Evolutionary conservation across 2,797 vertebrate species (phyloP), one percentile per base, ranked within the genome.

Genomic region (Notolepis coatsorum): DNA sequence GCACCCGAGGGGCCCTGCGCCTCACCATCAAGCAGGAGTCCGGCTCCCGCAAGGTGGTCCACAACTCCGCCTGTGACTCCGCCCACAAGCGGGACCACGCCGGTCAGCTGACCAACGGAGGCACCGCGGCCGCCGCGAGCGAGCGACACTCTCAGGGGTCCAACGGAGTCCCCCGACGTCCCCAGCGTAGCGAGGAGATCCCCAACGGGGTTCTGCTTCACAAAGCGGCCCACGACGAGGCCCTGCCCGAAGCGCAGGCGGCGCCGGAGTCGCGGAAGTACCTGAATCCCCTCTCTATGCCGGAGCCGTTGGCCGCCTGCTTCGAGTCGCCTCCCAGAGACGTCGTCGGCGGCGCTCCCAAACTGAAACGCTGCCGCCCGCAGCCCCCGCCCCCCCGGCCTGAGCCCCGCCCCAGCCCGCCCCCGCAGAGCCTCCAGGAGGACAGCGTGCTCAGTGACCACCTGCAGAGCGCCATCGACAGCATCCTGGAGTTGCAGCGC

Each of bases 11-110:
- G 13, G 89, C 84, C 0, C 90, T 94, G 48, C 82, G 91, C 48
- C 92, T 94, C 78, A 94, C 93, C 79, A 94, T 94, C 84, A 94
- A 93, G 78, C 93, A 94, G 2, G 92, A 94, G 79, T 93, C 91
- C 0, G 92, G 93, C 48, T 93, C 90, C 21, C 88, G 91, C 5
- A 93, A 92, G 73, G 92, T 94, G 64, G 82, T 93, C 10, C 92
- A 88, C 79, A 92, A 93, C 80, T 93, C 92, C 0, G 90, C 85
- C 48, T 89, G 88, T 1, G 90, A 94, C 3, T 69, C 73, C 0
- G 75, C 81, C 10, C 85, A 86, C 39, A 92, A 91, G 73, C 76
- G 89, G 65, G 84, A 91, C 78, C 81, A 88, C 77, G 56, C 41
- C 0, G 88, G 87, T 3, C 85, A 84, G 84, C 80, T 92, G 74